Conservation (phyloP, 1,140 invertebrate species). For the Acyrthosiphon pisum region DNA sequence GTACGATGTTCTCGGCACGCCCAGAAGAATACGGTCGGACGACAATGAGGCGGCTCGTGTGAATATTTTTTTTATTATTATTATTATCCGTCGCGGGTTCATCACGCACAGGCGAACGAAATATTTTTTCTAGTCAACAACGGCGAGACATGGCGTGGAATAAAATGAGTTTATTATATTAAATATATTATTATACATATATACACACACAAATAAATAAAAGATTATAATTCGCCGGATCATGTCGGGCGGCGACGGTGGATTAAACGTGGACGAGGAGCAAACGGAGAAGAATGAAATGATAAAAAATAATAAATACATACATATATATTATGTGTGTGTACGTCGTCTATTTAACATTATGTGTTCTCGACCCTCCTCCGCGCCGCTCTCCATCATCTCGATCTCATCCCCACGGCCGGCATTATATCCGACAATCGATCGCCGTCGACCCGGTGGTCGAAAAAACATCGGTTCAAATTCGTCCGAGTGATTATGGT, state of each 20-base stretch:
- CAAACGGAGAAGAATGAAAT: not conserved
- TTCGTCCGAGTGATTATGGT: not conserved
- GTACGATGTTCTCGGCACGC: not conserved
- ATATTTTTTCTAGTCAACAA: not conserved
- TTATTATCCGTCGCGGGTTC: not conserved
- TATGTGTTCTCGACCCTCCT: not conserved
- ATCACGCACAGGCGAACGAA: not conserved
- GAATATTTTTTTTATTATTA: not conserved
- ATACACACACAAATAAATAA: not conserved
- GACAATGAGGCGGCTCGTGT: not conserved
- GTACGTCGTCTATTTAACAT: not conserved
- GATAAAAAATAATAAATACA: not conserved
- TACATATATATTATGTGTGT: not conserved
- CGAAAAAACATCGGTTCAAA: constrained; percentile 14
- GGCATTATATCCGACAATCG: not conserved
- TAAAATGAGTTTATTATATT: constrained; percentile 2
- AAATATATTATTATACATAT: not conserved
- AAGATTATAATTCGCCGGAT: constrained; percentile 28
- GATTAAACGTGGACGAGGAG: not conserved
- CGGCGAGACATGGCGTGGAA: not conserved
- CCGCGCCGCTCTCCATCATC: not conserved
- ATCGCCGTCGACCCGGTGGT: not conserved
- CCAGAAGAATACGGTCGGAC: not conserved
- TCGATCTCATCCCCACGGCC: not conserved
- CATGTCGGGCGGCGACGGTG: not conserved